phyloP scores from a whole-genome alignment of 2,888 invertebrate genomes.

The Callinectes sapidus region DNA sequence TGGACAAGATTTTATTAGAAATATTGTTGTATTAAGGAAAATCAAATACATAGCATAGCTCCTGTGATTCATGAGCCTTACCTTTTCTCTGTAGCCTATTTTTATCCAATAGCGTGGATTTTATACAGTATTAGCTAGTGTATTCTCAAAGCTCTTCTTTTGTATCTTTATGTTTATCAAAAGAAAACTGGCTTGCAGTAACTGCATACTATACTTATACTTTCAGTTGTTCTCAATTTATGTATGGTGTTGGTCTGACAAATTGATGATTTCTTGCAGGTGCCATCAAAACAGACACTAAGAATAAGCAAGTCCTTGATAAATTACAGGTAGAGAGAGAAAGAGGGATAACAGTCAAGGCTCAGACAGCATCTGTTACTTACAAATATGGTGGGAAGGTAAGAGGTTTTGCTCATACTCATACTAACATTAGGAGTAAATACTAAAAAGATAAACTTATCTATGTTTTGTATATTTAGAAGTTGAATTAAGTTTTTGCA shows the following conservation, averaged over 20 bases:
- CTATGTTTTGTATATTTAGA: neutral
- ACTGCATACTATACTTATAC: neutral
- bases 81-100: too few relatives aligned
- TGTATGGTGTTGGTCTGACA: neutral
- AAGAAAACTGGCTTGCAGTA: neutral
- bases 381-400: conserved; percentile 74
- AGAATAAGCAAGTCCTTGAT: conserved; percentile 78
- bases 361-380: conserved; percentile 93
- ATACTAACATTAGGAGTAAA: neutral
- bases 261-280: conserved; percentile 74
- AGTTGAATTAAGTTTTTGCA: neutral
- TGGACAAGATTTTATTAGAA: neutral
- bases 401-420: neutral
- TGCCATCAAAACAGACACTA: conserved; percentile 75
- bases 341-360: conserved; percentile 98
- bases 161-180: too few relatives aligned
- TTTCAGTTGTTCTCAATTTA: neutral
- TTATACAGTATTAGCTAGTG: too few relatives aligned
- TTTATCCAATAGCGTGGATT: too few relatives aligned
- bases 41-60: neutral
- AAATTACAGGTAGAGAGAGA: conserved; percentile 89
- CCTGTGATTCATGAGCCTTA: too few relatives aligned
- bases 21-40: neutral
- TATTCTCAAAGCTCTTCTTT: too few relatives aligned
- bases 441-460: neutral